Evolutionary conservation across 2,113 vertebrate species (phyloP), one percentile per base, ranked within the genome.

Genomic region (Leiothrix lutea): DNA sequence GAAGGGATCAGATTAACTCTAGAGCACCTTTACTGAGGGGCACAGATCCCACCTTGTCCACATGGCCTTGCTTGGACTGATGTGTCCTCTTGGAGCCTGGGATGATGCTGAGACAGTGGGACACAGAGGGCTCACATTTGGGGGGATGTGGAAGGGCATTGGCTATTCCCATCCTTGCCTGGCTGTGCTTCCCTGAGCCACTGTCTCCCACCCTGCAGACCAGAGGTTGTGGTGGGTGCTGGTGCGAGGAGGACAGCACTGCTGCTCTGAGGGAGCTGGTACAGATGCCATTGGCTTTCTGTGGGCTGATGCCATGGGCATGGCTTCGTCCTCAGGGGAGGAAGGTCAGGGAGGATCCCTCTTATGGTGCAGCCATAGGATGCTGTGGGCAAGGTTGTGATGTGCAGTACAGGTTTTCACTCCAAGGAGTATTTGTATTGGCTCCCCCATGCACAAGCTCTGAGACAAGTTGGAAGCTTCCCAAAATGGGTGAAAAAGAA

Each of bases 291-390:
- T 14, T 79, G 53, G 31, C 16, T 86, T 84, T 84, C 60, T 8
- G 0, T 58, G 69, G 60, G 29, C 64, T 80, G 60, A 40, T 77
- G 29, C 1, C 0, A 3, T 12, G 15, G 40, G 5, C n/a, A 48
- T 1, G 5, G 35, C 35, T 72, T 78, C 0, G 0, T 57, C 45
- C 42, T 61, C 0, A 0, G 45, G 26, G 48, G 9, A 20, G 71
- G 48, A 69, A 48, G 54, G 18, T 42, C 42, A 28, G 31, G 54
- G 57, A 51, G 22, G 14, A 60, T 53, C 19, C 0, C 2, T 42
- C 38, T 62, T 44, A 0, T 0, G 23, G 23, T 79, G 64, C 69
- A 69, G 56, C 51, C 2, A 0, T 35, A 22, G 72, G 72, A n/a
- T 88, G 48, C 75, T 51, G 48, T 1, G 4, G 23, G 44, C 25